Evolutionary conservation across 2,113 vertebrate species (phyloP).

Genomic region (Tenebrosternarchus preto): DNA sequence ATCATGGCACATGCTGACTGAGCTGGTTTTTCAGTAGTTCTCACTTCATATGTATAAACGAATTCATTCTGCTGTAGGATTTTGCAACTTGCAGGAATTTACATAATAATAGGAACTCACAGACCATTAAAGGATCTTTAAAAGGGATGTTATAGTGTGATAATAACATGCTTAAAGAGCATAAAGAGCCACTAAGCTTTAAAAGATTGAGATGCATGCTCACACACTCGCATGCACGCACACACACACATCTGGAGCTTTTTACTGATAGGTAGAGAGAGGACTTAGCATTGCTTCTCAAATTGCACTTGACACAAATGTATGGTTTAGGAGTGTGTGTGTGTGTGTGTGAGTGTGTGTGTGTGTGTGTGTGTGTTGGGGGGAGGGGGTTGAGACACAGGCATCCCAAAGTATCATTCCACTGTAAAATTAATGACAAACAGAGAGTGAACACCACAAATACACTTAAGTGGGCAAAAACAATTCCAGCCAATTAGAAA

Average conservation of each 20-base stretch:
- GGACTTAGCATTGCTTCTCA: not conserved
- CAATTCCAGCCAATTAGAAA: not conserved
- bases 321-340: constrained; percentile 6
- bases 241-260: constrained; percentile 3
- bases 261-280: not conserved
- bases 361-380: constrained; percentile 5
- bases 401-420: not conserved
- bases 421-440: not conserved
- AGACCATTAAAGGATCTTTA: not conserved
- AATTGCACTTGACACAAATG: constrained; percentile 39
- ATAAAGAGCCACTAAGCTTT: not conserved
- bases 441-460: not conserved
- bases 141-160: not conserved
- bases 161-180: not conserved
- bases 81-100: not conserved
- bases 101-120: constrained; percentile 16
- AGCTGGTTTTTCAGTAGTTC: not conserved
- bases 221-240: not conserved
- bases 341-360: not conserved
- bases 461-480: not conserved
- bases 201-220: not conserved
- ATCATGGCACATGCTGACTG: not conserved
- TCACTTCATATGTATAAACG: not conserved
- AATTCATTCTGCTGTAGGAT: not conserved
- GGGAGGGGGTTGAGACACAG: no score